Evolutionary conservation across 2,888 invertebrate species (phyloP).

Genomic region (Conus canariensis): DNA sequence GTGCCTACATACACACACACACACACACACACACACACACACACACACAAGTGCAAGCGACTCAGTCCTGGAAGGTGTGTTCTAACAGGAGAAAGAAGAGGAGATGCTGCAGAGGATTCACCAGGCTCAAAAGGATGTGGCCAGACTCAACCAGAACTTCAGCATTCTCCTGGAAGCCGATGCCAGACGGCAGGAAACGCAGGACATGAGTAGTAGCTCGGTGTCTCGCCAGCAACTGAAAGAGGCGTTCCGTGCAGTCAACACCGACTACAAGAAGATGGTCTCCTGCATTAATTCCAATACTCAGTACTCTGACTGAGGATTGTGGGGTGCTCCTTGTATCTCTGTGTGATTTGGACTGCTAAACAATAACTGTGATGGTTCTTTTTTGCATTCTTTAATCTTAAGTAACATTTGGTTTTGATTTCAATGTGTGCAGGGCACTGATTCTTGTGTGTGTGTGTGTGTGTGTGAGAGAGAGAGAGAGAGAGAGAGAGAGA

Average conservation of each 20-base stretch:
- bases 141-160: slow-evolving; percentile 52
- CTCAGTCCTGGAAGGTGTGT: too few relatives aligned
- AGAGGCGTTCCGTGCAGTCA: slow-evolving; percentile 29
- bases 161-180: slow-evolving; percentile 50
- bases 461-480: not conserved
- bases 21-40: not conserved
- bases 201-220: slow-evolving; percentile 35
- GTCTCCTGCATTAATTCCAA: not conserved
- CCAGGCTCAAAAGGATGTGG: slow-evolving; percentile 54
- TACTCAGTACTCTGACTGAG: not conserved
- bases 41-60: not conserved
- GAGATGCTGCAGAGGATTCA: slow-evolving; percentile 49
- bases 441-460: not conserved
- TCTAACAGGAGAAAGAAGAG: slow-evolving; percentile 51
- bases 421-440: not conserved
- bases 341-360: too few relatives aligned
- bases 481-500: not conserved
- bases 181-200: slow-evolving; percentile 48
- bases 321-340: not conserved
- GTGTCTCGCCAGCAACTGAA: slow-evolving; percentile 26
- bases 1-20: not conserved
- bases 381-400: too few relatives aligned
- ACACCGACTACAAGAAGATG: slow-evolving; percentile 32
- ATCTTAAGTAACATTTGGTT: too few relatives aligned
- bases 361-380: too few relatives aligned